Percentiles rank a stretch among this genome's conserved stretches.
These are phyloP conservation scores for Galaxea fascicularis DNA, from an alignment of 92 coral and sea anemone genomes.

Conservation along the genomic window DNA sequence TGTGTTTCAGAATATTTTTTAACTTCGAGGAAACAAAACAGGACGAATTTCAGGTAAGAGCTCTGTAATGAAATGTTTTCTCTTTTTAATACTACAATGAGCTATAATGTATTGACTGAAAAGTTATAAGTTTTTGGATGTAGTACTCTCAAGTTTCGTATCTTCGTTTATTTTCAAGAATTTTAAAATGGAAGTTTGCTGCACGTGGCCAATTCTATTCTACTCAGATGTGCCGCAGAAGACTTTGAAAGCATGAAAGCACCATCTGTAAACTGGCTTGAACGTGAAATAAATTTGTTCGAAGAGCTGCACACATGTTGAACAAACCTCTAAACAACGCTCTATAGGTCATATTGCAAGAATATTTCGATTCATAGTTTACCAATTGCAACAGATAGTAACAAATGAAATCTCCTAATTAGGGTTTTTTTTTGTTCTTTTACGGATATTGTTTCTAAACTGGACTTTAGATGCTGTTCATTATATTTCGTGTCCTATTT, in stretches of 20 bases:
- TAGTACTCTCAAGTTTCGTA: neutral
- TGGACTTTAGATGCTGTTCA: neutral
- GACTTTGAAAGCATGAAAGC: neutral
- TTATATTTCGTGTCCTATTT: neutral
- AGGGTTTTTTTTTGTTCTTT: too few species aligned
- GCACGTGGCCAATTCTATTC: neutral
- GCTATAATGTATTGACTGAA: neutral
- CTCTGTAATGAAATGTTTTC: neutral
- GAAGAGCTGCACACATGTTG: too few species aligned
- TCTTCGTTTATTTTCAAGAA: too few species aligned
- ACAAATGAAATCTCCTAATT: too few species aligned
- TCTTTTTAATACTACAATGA: neutral
- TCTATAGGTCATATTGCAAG: too few species aligned
- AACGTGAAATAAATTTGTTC: too few species aligned
- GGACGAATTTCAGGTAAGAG: conserved; percentile 17
- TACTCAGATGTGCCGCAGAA: neutral
- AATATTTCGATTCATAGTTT: too few species aligned
- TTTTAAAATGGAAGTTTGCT: neutral
- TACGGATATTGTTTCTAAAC: too few species aligned
- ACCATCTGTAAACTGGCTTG: neutral
- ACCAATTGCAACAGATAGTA: too few species aligned
- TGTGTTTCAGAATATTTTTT: neutral
- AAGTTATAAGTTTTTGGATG: neutral
- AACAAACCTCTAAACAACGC: too few species aligned
- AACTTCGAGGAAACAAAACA: neutral